These are phyloP conservation scores for Delphinapterus leucas DNA, from an alignment of 2,113 vertebrate genomes.

Conservation along the genomic window DNA sequence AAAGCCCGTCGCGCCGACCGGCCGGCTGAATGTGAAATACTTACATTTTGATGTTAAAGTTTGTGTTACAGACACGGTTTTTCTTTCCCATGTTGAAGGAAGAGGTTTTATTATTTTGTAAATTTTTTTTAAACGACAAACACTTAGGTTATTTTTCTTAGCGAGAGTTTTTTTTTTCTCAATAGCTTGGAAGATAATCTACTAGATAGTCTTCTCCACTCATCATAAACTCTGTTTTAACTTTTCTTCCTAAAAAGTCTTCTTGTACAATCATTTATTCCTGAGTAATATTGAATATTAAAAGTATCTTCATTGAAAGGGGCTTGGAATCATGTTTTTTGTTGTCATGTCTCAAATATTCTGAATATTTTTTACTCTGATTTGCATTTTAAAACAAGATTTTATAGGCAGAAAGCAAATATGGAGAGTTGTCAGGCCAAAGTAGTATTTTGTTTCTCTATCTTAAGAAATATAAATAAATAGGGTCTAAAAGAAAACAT, in stretches of 20 bases:
- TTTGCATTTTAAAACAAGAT: constrained; percentile 23
- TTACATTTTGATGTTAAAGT: constrained; percentile 20
- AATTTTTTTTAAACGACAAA: not conserved
- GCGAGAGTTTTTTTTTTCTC: not conserved
- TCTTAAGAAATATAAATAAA: constrained; percentile 33
- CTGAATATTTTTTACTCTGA: not conserved
- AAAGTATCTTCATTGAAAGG: constrained; percentile 28
- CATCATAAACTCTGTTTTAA: constrained; percentile 12
- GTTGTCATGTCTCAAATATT: not conserved
- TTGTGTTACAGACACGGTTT: not conserved
- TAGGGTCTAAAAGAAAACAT: constrained; percentile 33
- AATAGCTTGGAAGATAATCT: not conserved
- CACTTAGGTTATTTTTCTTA: not conserved
- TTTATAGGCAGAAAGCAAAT: constrained; percentile 6
- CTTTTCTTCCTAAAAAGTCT: not conserved
- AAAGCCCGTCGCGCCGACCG: too few species aligned
- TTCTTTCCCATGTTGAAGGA: not conserved
- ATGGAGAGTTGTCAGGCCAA: not conserved
- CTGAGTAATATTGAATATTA: constrained; percentile 18
- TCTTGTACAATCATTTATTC: not conserved
- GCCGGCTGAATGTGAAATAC: too few species aligned
- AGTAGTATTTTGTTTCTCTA: constrained; percentile 1
- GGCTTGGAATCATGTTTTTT: not conserved
- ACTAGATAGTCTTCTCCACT: not conserved
- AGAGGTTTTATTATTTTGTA: not conserved